Evolutionary conservation across 2,888 invertebrate genomes (phyloP), one percentile per base, ranked within the genome.

Genomic region (Ennomos quercinarius): DNA sequence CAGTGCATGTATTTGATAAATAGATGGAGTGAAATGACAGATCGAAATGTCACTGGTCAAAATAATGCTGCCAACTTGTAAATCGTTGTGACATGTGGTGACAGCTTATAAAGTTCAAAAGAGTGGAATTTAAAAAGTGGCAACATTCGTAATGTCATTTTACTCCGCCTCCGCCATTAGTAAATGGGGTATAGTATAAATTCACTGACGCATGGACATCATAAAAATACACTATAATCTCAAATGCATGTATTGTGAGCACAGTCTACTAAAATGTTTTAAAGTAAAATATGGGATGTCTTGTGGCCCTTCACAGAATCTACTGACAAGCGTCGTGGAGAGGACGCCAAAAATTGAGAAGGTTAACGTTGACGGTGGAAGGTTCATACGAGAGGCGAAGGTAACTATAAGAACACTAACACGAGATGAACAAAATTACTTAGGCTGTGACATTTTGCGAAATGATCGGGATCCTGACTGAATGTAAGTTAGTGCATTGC

Each of bases 331-430:
- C 84, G 97, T 98, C 71, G 96, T 98, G 82, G 99, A 99, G 91
- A 95, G 98, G 84, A 98, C 97, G 74, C 97, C 97, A 78, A 96
- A 97, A 87, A 97, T 99, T 82, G 99, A 99, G 89, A 96, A 97
- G 83, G 97, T 99, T 83, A 99, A 99, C 93, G 94, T 97, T 75
- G 97, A 97, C 79, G 99, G 99, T 80, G 99, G 98, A 75, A 95
- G 98, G 87, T 97, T 97, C 91, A 98, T 99, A 81, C 95, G 98
- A 70, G 99, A 99, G 94, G 99, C 99, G 79, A 99, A 99, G 98
- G 99, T 99, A 96, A 95, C 91, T 91, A 91, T 80, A 51, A 67
- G 63, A 69, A 63, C n/a, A 55, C 61, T 61, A 72, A 76, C 59
- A 46, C 41, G 34, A 48, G 46, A 48, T 27, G 38, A 56, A 48